Evolutionary conservation across 1,140 invertebrate genomes (phyloP).

Genomic region (Drosophila murphyi): DNA sequence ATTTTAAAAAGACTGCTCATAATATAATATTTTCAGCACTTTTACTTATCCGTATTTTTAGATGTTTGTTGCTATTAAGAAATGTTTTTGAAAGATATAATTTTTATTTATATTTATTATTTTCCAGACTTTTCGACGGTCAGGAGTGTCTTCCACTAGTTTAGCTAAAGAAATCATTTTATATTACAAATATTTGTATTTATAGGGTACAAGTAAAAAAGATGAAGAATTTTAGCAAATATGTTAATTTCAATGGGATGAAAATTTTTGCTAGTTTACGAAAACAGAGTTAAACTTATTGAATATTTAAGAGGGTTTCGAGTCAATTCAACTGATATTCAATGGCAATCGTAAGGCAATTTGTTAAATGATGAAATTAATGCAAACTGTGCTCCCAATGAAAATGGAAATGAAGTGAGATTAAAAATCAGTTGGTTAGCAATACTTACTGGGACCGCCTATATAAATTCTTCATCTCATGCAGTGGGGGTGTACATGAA

Average conservation of each 20-base stretch:
- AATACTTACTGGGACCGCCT: neutral
- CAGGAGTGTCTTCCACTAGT: no score
- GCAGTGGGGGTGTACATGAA: neutral
- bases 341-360: slow-evolving; percentile 21
- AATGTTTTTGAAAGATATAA: no score
- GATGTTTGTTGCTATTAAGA: no score
- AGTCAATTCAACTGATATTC: slow-evolving; percentile 8
- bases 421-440: neutral
- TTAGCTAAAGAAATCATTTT: no score
- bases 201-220: slow-evolving; percentile 30
- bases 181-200: no score
- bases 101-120: no score
- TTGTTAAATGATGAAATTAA: slow-evolving; percentile 37
- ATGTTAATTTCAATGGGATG: slow-evolving; percentile 57
- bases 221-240: slow-evolving; percentile 25
- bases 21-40: no score
- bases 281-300: slow-evolving; percentile 42
- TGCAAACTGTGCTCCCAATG: neutral
- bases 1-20: no score
- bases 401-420: slow-evolving; percentile 8
- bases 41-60: no score
- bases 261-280: slow-evolving; percentile 20
- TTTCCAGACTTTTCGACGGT: no score
- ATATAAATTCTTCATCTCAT: neutral
- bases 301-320: slow-evolving; percentile 32